Evolutionary conservation across 2,113 vertebrate genomes (phyloP).

Genomic region (Poecile atricapillus): DNA sequence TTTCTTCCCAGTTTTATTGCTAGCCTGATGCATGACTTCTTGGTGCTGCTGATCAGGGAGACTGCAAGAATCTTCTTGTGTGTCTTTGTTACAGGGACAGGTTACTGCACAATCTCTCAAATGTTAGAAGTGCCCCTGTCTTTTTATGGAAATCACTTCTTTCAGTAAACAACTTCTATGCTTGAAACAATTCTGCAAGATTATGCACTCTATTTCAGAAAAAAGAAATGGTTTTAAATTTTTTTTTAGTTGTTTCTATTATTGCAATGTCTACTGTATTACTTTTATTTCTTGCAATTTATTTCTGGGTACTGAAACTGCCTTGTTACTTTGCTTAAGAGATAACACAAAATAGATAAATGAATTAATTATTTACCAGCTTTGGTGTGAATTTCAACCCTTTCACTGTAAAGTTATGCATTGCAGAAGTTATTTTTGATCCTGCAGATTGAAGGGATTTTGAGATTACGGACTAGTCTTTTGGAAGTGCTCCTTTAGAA

Average conservation of each 20-base stretch:
- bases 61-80: background rate
- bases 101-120: background rate
- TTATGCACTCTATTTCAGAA: background rate
- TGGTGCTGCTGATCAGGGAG: background rate
- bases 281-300: background rate
- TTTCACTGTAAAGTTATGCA: background rate
- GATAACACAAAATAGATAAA: background rate
- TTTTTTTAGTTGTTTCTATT: background rate
- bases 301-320: background rate
- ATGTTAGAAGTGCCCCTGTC: background rate
- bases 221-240: rapidly evolving
- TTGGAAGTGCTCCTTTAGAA: background rate
- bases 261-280: background rate
- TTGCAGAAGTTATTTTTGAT: background rate
- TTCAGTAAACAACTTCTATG: background rate
- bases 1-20: background rate
- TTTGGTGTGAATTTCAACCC: background rate
- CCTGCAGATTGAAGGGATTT: background rate
- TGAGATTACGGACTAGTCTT: background rate
- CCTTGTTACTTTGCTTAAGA: background rate
- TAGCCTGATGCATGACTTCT: background rate
- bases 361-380: background rate
- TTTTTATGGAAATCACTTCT: background rate
- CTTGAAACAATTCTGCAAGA: background rate
- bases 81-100: background rate